These are phyloP conservation scores for Theretra japonica DNA, from an alignment of 2,888 invertebrate species.

Conservation along the genomic window DNA sequence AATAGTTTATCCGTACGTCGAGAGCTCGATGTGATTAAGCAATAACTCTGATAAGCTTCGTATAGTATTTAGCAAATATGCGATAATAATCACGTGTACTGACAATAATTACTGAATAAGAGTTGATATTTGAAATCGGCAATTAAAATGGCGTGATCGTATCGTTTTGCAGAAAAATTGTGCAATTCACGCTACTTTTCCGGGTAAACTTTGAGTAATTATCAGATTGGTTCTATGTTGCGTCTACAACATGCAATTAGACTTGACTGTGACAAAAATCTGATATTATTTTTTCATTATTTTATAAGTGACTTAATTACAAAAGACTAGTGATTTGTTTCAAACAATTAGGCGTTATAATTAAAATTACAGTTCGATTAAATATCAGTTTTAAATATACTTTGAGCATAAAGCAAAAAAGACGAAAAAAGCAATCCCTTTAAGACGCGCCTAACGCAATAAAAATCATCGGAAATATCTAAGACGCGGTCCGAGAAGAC, in stretches of 20 bases:
- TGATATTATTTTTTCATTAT: too few relatives aligned
- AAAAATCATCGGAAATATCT: neutral
- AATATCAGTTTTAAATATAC: too few relatives aligned
- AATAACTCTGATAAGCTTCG: constrained; percentile 2
- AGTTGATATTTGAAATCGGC: neutral
- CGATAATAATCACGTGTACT: neutral
- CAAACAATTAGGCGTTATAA: too few relatives aligned
- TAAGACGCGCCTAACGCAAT: neutral
- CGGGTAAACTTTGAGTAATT: neutral
- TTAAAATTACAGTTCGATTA: too few relatives aligned
- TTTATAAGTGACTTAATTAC: too few relatives aligned
- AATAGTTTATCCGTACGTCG: neutral
- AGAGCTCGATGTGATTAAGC: neutral
- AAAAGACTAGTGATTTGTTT: too few relatives aligned
- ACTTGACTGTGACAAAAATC: too few relatives aligned
- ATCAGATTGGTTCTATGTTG: neutral
- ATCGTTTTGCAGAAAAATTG: neutral
- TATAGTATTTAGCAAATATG: neutral
- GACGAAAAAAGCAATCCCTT: neutral
- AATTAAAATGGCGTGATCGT: neutral
- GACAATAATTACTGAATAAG: neutral
- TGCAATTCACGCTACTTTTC: neutral
- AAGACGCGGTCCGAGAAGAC: neutral
- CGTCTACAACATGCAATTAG: neutral
- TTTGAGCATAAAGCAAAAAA: neutral